Percentiles rank a stretch among this genome's conserved stretches.
phyloP scores from a whole-genome alignment of 64 coral and sea anemone genomes.

The Montipora sp. region DNA sequence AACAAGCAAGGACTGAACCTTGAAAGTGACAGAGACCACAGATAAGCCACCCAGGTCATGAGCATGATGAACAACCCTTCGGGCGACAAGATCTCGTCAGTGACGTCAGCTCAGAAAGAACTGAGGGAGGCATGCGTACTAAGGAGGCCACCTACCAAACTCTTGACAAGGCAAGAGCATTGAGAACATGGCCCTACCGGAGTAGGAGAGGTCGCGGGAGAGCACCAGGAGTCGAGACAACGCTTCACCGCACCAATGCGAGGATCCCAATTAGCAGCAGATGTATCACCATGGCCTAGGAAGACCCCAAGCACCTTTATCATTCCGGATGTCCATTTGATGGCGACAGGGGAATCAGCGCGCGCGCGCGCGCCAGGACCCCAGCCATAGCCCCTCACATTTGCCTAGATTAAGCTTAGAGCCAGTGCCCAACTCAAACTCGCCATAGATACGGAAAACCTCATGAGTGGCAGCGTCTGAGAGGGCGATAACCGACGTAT shows the following conservation, averaged over 20 bases:
- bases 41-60: background rate
- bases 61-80: background rate
- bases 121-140: background rate
- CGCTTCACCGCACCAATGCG: background rate
- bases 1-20: background rate
- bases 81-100: background rate
- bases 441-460: too few species aligned
- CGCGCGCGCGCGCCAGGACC: background rate
- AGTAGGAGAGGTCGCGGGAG: background rate
- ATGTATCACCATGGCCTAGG: background rate
- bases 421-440: background rate
- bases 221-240: background rate
- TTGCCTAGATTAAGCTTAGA: constrained; percentile 20
- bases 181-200: background rate
- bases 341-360: background rate
- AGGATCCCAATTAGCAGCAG: background rate
- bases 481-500: too few species aligned
- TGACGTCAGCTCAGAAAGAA: background rate
- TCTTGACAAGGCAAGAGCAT: background rate
- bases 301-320: background rate
- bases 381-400: constrained; percentile 19
- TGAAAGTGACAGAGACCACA: background rate
- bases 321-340: constrained; percentile 1
- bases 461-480: too few species aligned
- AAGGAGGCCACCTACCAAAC: constrained; percentile 3